Evolutionary conservation across 1,140 invertebrate species (phyloP).

Genomic region (Delia radicum): DNA sequence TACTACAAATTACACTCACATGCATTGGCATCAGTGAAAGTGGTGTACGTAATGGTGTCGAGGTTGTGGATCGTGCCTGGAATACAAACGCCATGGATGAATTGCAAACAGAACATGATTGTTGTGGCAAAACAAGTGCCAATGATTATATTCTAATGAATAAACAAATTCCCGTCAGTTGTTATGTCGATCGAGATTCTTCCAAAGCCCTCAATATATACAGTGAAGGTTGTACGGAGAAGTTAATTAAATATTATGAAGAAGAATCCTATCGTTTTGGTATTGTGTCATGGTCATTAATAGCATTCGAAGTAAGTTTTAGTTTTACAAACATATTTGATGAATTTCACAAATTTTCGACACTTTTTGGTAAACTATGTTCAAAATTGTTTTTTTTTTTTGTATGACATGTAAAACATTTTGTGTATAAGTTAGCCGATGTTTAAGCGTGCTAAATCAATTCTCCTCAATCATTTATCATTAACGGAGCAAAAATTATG

Average conservation of each 20-base stretch:
- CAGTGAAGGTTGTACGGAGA: constrained; percentile 41
- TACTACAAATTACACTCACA: constrained; percentile 40
- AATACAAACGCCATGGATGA: constrained; percentile 47
- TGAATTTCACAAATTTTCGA: too few species aligned
- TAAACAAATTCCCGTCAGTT: constrained; percentile 42
- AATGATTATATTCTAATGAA: constrained; percentile 45
- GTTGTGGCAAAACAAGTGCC: constrained; percentile 45
- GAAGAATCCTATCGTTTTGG: constrained; percentile 38
- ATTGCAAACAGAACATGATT: constrained; percentile 40
- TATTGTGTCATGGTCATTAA: constrained; percentile 43
- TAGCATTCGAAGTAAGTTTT: constrained; percentile 43
- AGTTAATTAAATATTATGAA: constrained; percentile 44
- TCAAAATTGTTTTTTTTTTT: too few species aligned
- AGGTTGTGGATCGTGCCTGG: constrained; percentile 43
- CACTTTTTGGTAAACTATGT: too few species aligned
- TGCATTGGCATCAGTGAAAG: constrained; percentile 36
- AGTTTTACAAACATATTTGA: too few species aligned
- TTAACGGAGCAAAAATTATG: too few species aligned
- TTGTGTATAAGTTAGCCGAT: too few species aligned
- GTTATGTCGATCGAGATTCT: constrained; percentile 38
- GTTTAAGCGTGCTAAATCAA: too few species aligned
- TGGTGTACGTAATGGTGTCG: constrained; percentile 35
- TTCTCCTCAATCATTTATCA: background rate
- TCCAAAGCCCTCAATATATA: constrained; percentile 34
- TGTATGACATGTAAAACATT: too few species aligned